Evolutionary conservation across 2,113 vertebrate genomes (phyloP).

Genomic region (Rhinolophus sinicus): DNA sequence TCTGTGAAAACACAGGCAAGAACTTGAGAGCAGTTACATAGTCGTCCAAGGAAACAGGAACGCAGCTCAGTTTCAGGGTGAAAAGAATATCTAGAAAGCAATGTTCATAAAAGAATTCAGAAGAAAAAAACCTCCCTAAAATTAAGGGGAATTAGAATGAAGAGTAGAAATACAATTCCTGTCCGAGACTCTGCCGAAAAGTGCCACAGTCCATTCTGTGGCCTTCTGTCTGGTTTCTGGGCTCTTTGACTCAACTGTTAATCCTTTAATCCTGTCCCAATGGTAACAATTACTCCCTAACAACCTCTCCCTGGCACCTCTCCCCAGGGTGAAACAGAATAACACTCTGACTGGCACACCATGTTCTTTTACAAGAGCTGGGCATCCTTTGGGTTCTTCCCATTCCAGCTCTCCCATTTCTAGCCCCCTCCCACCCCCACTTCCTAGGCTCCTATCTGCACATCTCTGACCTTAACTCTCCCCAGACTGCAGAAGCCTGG

Average conservation of each 20-base stretch:
- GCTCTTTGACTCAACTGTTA: neutral
- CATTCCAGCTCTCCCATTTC: neutral
- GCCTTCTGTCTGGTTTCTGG: neutral
- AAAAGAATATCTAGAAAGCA: constrained; percentile 1
- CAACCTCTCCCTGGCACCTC: neutral
- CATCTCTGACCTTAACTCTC: neutral
- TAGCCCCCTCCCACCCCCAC: neutral
- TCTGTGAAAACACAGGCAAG: constrained; percentile 19
- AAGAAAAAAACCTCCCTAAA: neutral
- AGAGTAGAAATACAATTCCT: neutral
- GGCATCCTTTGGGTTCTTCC: neutral
- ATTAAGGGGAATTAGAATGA: neutral
- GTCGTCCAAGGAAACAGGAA: constrained; percentile 43
- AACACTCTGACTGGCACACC: neutral
- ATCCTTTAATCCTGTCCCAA: neutral
- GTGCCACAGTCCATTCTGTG: neutral
- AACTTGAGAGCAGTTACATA: neutral
- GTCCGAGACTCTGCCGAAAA: neutral
- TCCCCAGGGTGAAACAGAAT: neutral
- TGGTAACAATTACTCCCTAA: neutral
- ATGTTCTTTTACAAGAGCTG: constrained; percentile 28
- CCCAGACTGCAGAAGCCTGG: neutral
- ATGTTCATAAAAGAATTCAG: neutral
- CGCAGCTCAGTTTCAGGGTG: neutral
- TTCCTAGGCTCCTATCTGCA: neutral